Evolutionary conservation across 2,888 invertebrate species (phyloP).

Genomic region (Morinoia aosen): DNA sequence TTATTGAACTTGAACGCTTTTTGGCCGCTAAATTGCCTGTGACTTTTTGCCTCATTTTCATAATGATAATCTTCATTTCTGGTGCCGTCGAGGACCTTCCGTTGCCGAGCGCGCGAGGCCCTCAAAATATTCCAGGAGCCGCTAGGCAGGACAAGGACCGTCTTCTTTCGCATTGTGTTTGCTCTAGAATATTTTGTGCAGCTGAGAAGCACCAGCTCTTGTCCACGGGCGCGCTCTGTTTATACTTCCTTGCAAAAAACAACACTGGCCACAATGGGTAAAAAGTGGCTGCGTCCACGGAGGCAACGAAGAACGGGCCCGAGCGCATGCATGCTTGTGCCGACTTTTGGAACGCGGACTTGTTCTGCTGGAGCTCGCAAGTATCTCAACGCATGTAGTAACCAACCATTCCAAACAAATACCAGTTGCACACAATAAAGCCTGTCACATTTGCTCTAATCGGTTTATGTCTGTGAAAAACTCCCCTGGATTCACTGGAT

Average conservation of each 20-base stretch:
- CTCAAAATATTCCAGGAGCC: background rate
- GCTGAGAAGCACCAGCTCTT: background rate
- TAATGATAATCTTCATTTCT: background rate
- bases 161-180: constrained; percentile 7
- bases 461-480: background rate
- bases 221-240: constrained; percentile 21
- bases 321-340: background rate
- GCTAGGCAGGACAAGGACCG: background rate
- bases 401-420: background rate
- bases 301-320: background rate
- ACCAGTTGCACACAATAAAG: background rate
- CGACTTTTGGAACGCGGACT: background rate
- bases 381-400: background rate
- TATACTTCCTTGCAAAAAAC: constrained; percentile 15
- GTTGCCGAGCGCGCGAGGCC: background rate
- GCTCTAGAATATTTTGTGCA: background rate
- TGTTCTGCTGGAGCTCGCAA: background rate
- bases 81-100: background rate
- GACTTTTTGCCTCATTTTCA: background rate
- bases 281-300: background rate
- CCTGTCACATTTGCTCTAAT: background rate
- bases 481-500: background rate
- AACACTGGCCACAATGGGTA: background rate
- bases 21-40: background rate
- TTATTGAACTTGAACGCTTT: background rate